These are phyloP conservation scores for Virgularia gustaviana DNA, from an alignment of 92 coral and sea anemone genomes.

Conservation along the genomic window DNA sequence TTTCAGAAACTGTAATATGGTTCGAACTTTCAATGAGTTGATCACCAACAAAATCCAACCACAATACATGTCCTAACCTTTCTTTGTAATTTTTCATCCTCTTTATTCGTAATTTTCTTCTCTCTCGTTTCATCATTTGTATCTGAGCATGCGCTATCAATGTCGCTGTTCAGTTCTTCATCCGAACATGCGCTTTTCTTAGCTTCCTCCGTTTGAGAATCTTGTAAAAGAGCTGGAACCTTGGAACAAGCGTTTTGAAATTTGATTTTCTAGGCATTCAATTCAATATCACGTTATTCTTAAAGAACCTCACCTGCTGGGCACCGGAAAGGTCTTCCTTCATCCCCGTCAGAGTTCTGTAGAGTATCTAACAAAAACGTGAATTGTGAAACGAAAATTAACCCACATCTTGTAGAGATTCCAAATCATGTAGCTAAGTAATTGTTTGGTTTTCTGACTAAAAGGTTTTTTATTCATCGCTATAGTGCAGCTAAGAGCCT, in stretches of 20 bases:
- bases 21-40: not conserved
- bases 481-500: too few species aligned
- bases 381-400: too few species aligned
- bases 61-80: not conserved
- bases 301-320: conserved; percentile 30
- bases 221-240: conserved; percentile 12
- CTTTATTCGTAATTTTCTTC: conserved; percentile 50
- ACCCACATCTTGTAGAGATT: too few species aligned
- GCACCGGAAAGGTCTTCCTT: conserved; percentile 89
- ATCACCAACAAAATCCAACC: not conserved
- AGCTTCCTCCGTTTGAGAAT: not conserved
- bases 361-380: conserved; percentile 53
- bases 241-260: not conserved
- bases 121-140: conserved; percentile 51
- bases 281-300: not conserved
- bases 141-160: conserved; percentile 50
- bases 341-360: conserved; percentile 82
- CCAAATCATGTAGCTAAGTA: too few species aligned
- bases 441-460: too few species aligned
- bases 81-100: conserved; percentile 37
- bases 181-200: not conserved
- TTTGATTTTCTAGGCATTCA: not conserved
- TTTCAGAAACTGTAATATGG: not conserved
- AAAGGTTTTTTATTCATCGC: too few species aligned
- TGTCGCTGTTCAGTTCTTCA: conserved; percentile 21